Evolutionary conservation across 1,140 invertebrate species (phyloP).

Genomic region (Drosophila albomicans): DNA sequence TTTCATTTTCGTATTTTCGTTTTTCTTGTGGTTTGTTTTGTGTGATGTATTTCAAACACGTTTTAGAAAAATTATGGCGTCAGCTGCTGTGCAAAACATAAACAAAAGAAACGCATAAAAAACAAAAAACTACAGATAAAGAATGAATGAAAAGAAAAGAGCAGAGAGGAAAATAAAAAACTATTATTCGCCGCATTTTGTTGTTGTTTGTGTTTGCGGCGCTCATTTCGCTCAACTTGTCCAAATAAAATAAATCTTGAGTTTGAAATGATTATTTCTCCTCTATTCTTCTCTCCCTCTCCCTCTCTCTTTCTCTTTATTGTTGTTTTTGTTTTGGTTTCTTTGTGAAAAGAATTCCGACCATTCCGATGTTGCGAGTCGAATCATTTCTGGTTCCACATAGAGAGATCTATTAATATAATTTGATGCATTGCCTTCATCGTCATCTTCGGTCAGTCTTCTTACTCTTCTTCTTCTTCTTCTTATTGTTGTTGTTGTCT

Average conservation of each 20-base stretch:
- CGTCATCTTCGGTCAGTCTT: slow-evolving; percentile 31
- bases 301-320: slow-evolving; percentile 1
- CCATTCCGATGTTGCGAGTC: slow-evolving; percentile 29
- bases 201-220: slow-evolving; percentile 15
- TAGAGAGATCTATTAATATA: slow-evolving; percentile 54
- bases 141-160: slow-evolving; percentile 7
- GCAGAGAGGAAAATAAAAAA: slow-evolving; percentile 11
- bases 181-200: slow-evolving; percentile 32
- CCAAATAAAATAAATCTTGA: slow-evolving; percentile 58
- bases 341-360: slow-evolving; percentile 31
- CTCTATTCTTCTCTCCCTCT: slow-evolving; percentile 12
- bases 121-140: not conserved
- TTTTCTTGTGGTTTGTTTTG: slow-evolving; percentile 3
- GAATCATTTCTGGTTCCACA: slow-evolving; percentile 32
- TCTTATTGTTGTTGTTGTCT: slow-evolving; percentile 24
- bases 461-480: no score
- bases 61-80: slow-evolving; percentile 49
- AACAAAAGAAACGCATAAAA: slow-evolving; percentile 38
- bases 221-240: slow-evolving; percentile 43
- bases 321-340: not conserved
- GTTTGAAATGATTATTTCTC: slow-evolving; percentile 49
- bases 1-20: no score
- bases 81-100: slow-evolving; percentile 48
- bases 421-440: slow-evolving; percentile 54
- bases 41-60: slow-evolving; percentile 34